phyloP scores from a whole-genome alignment of 2,797 vertebrate species.

The Parauchenoglanis punctatus region DNA sequence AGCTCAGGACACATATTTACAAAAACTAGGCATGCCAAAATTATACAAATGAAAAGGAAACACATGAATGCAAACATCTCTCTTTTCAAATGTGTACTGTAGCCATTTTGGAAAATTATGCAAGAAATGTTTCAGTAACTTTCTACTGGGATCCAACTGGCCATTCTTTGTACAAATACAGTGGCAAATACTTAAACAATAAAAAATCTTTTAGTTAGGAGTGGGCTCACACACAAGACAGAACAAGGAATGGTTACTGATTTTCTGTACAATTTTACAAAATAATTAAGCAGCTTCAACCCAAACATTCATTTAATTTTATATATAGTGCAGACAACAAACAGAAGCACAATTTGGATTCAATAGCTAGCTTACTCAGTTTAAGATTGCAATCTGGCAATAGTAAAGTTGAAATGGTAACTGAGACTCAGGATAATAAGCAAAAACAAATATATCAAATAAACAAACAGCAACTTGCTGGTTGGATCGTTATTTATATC shows the following conservation, averaged over 20 bases:
- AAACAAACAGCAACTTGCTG: slow-evolving; percentile 5
- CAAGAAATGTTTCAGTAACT: slow-evolving; percentile 35
- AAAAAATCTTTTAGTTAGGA: slow-evolving; percentile 32
- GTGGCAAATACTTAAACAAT: slow-evolving; percentile 45
- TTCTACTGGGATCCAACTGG: slow-evolving; percentile 42
- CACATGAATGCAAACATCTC: slow-evolving; percentile 43
- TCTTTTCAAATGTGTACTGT: slow-evolving; percentile 53
- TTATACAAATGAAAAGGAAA: slow-evolving; percentile 46
- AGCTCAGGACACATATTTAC: slow-evolving; percentile 47
- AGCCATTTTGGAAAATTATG: slow-evolving; percentile 51
- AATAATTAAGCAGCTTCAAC: slow-evolving; percentile 54
- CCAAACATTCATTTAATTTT: slow-evolving; percentile 50
- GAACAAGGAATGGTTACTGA: slow-evolving; percentile 55
- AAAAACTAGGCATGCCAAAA: slow-evolving; percentile 50
- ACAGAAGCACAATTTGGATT: slow-evolving; percentile 48
- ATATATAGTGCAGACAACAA: slow-evolving; percentile 49
- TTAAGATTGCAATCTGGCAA: slow-evolving; percentile 40
- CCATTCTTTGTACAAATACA: slow-evolving; percentile 44
- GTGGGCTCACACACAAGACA: slow-evolving; percentile 27
- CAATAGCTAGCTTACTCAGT: slow-evolving; percentile 49
- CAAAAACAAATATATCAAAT: slow-evolving; percentile 51
- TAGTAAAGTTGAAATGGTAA: slow-evolving; percentile 55
- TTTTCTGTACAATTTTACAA: slow-evolving; percentile 45
- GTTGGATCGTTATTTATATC: slow-evolving; percentile 57
- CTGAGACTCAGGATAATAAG: slow-evolving; percentile 23